Evolutionary conservation across 2,888 invertebrate species (phyloP).

Genomic region (Oligia strigilis): DNA sequence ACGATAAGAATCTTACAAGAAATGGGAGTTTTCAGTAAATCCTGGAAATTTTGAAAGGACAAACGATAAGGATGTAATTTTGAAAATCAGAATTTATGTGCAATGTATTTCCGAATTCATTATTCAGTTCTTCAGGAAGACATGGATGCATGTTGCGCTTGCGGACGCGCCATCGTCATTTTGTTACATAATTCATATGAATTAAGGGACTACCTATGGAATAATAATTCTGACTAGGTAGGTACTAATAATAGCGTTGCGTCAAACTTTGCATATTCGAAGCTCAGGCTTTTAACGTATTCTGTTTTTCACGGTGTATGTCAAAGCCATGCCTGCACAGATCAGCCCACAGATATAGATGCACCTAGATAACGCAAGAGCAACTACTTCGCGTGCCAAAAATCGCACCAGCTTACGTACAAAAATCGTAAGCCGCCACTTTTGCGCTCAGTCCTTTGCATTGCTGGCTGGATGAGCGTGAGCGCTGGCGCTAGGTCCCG

Average conservation of each 20-base stretch:
- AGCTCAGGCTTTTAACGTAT: slow-evolving; percentile 5
- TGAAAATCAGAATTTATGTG: background rate
- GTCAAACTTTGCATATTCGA: slow-evolving; percentile 39
- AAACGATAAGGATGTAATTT: background rate
- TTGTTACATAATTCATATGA: slow-evolving; percentile 53
- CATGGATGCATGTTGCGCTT: slow-evolving; percentile 12
- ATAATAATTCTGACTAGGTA: slow-evolving; percentile 14
- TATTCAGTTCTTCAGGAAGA: slow-evolving; percentile 29
- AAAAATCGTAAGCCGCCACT: no score
- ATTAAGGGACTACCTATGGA: slow-evolving; percentile 20
- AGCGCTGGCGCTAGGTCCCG: no score
- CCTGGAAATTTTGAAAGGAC: background rate
- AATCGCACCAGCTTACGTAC: no score
- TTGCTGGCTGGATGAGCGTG: no score
- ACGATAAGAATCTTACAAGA: background rate
- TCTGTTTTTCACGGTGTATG: background rate
- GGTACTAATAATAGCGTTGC: slow-evolving; percentile 24
- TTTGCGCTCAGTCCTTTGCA: no score
- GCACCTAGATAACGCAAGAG: no score
- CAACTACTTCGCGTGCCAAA: no score
- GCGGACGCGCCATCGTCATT: slow-evolving; percentile 18
- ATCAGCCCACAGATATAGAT: no score
- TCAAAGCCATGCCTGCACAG: background rate
- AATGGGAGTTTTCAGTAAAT: background rate
- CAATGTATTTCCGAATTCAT: slow-evolving; percentile 2